These are phyloP conservation scores for Anadara kagoshimensis DNA, from an alignment of 1,140 invertebrate species.

Conservation along the genomic window DNA sequence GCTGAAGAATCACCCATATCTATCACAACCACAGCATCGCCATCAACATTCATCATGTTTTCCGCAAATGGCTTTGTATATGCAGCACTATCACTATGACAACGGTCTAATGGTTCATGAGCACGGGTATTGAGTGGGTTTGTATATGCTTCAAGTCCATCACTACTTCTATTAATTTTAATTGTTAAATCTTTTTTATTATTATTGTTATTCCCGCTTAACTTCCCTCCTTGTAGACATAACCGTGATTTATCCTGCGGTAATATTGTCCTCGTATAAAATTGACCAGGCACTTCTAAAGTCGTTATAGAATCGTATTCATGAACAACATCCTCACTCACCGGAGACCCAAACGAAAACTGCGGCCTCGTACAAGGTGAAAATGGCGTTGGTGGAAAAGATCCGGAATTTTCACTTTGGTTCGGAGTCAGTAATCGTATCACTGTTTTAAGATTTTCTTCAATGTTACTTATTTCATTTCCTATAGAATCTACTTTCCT, in stretches of 20 bases:
- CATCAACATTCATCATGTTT: too few relatives aligned
- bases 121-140: constrained; percentile 4
- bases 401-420: constrained; percentile 28
- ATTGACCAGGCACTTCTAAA: background rate
- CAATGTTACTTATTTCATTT: constrained; percentile 32
- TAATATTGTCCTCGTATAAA: background rate
- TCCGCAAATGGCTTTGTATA: too few relatives aligned
- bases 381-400: constrained; percentile 23
- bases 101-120: constrained; percentile 2
- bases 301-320: background rate
- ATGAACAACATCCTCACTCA: constrained; percentile 31
- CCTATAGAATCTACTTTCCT: constrained; percentile 29
- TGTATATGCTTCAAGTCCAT: background rate
- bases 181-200: background rate
- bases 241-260: too few relatives aligned
- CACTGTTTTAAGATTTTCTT: constrained; percentile 28
- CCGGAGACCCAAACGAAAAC: constrained; percentile 40
- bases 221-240: too few relatives aligned
- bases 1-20: too few relatives aligned
- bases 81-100: constrained; percentile 9
- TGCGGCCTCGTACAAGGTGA: constrained; percentile 30
- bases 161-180: background rate
- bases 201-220: too few relatives aligned
- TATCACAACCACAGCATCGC: too few relatives aligned
- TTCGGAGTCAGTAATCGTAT: constrained; percentile 34